These are phyloP conservation scores for Cephus runcator DNA, from an alignment of 2,888 invertebrate species.

Conservation along the genomic window DNA sequence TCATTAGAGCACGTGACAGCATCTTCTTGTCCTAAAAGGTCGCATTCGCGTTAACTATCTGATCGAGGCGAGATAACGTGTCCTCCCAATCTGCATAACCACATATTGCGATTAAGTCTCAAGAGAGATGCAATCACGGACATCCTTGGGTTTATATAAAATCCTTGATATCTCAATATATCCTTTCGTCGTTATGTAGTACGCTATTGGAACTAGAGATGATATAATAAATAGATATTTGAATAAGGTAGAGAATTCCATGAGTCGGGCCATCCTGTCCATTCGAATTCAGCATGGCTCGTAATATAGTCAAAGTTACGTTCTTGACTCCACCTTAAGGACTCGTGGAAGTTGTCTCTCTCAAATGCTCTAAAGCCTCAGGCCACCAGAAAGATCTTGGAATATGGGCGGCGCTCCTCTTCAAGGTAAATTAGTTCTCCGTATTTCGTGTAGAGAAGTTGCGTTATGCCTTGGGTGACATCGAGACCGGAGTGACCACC, in stretches of 20 bases:
- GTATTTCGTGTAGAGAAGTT: slow-evolving; percentile 32
- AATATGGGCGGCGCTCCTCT: slow-evolving; percentile 42
- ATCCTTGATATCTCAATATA: not conserved
- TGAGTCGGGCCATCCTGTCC: not conserved
- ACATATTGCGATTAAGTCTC: not conserved
- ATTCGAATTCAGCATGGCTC: not conserved
- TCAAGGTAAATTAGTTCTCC: slow-evolving; percentile 46
- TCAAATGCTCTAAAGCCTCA: not conserved
- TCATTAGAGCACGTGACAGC: slow-evolving; percentile 18
- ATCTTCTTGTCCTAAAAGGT: not conserved
- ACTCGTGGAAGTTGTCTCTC: not conserved
- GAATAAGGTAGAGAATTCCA: not conserved
- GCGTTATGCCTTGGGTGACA: not conserved
- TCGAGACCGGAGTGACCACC: not conserved
- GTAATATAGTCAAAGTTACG: not conserved
- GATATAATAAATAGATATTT: not conserved
- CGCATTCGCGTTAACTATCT: not conserved
- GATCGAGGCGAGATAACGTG: not conserved
- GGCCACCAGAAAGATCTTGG: not conserved
- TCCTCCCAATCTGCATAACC: not conserved
- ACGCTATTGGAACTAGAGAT: not conserved
- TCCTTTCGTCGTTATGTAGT: not conserved
- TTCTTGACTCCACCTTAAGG: not conserved
- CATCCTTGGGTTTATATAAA: not conserved
- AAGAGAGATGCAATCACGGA: not conserved